A percentile compares a stretch with the other conserved stretches of the same genome.
Conservation (phyloP, 1,140 invertebrate species). For the Armadillidium nasatum region DNA sequence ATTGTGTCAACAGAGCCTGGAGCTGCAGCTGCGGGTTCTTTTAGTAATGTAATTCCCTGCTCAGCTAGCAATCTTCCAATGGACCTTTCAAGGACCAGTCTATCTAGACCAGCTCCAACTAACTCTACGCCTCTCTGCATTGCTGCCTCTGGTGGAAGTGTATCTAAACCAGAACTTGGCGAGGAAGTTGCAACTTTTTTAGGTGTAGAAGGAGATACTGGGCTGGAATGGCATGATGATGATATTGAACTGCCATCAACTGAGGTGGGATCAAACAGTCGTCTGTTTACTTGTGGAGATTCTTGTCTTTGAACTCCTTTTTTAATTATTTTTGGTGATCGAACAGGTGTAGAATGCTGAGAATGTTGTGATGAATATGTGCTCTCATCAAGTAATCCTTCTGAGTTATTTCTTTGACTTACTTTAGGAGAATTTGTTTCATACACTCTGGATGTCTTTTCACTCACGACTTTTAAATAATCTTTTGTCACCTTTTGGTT, state of each 20-base stretch:
- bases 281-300: conserved; percentile 47
- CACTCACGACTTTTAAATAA: neutral
- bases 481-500: neutral
- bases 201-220: conserved; percentile 33
- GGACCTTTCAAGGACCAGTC: conserved; percentile 59
- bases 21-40: conserved; percentile 35
- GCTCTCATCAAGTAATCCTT: conserved; percentile 23
- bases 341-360: conserved; percentile 43
- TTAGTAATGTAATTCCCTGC: conserved; percentile 49
- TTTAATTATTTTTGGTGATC: conserved; percentile 58
- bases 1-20: conserved; percentile 52
- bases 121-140: conserved; percentile 46
- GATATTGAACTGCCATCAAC: conserved; percentile 32
- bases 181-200: conserved; percentile 33
- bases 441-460: conserved; percentile 22
- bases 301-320: conserved; percentile 51
- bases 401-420: conserved; percentile 25
- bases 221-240: conserved; percentile 36
- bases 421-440: conserved; percentile 33
- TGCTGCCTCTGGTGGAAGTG: conserved; percentile 4
- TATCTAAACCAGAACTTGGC: conserved; percentile 29
- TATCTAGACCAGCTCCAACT: conserved; percentile 49
- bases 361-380: conserved; percentile 7
- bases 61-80: conserved; percentile 55
- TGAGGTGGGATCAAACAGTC: conserved; percentile 27